Evolutionary conservation across 2,113 vertebrate species (phyloP), one percentile per base, ranked within the genome.

Genomic region (Pseudorasbora parva): DNA sequence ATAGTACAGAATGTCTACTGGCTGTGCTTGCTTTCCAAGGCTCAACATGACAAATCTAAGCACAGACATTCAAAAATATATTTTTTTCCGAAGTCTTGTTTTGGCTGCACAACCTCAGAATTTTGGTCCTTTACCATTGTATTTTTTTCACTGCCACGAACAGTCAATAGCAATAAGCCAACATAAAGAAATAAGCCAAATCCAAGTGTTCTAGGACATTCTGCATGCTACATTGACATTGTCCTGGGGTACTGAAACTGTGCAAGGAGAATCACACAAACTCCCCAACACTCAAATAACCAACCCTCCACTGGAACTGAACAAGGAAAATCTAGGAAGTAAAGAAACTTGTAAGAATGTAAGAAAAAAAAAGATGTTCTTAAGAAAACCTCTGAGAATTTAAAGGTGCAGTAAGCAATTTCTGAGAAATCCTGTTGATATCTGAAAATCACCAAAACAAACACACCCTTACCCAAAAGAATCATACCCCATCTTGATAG

Each of bases 1-100:
- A 45, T 56, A 37, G 23, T 51, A 81, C 86, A 82, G 66, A 84
- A 87, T n/a, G 33, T 82, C 73, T 33, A 14, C 57, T 66, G 74
- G 57, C 73, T 15, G 11, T 25, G 27, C 27, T 49, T 37, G 80
- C 19, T 43, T 75, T 87, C 56, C 66, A 72, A 72, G 21, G 21
- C 76, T 72, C 75, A 33, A 68, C 21, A 80, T 60, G 49, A 83
- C 49, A 62, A 78, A 75, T 75, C 27, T 60, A 59, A 60, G 21
- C 37, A 60, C 64, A 62, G 37, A 51, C 45, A 78, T 51, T 78
- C 23, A 66, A 78, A 82, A 75, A 76, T 19, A 15, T 51, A 27
- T 49, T 37, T 30, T n/a, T 51, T 57, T 51, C 15, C 27, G 41
- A 59, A 78, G 68, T 82, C 82, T 62, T 78, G 43, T 82, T 82